Base-by-base conservation (phyloP, 2,888 invertebrate species). In the Pristionchus fissidentatus region DNA sequence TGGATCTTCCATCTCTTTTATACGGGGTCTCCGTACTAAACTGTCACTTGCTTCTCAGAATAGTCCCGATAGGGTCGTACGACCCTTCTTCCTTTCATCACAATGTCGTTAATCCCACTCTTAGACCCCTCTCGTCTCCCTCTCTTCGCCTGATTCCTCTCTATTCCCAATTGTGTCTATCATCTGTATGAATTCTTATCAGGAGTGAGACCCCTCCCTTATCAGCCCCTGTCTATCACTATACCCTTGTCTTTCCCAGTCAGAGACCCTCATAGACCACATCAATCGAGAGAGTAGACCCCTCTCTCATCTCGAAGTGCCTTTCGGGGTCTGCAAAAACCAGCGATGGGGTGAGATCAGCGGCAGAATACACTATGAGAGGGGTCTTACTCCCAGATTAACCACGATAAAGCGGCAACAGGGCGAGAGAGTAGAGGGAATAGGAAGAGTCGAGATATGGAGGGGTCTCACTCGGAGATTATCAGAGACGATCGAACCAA, bases 61-160 rank as follows among this genome's bases (percentile, higher is more conserved):
- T 43, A 41, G 10, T 22, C 70, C 38, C 70, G 70, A 70, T 41
- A n/a, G 70, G 70, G 41, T 41, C 41, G 43, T 70, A 5, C 38
- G 70, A 43, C 70, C 70, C 70, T 66, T 66, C 62, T 38, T 29
- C 62, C 26, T 41, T 70, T 70, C 70, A 15, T 70, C 70, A 70
- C 43, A 15, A 1, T 70, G 70, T 70, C 70, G 70, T 70, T 70
- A 70, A 70, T 0, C 70, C 26, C 41, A 0, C 38, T 43, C 38
- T 70, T 38, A 70, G 70, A 70, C 70, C 70, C 70, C 70, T 70
- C n/a, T n/a, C 66, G n/a, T 55, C 55, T 22, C 55, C 70, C 32
- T 43, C 26, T 19, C 62, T 38, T 3, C n/a, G 8, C 26, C 41
- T 70, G 41, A 10, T n/a, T n/a, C n/a, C 41, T 70, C 41, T 41